Base-by-base conservation (phyloP, 2,797 vertebrate genomes). In the Octomys mimax region DNA sequence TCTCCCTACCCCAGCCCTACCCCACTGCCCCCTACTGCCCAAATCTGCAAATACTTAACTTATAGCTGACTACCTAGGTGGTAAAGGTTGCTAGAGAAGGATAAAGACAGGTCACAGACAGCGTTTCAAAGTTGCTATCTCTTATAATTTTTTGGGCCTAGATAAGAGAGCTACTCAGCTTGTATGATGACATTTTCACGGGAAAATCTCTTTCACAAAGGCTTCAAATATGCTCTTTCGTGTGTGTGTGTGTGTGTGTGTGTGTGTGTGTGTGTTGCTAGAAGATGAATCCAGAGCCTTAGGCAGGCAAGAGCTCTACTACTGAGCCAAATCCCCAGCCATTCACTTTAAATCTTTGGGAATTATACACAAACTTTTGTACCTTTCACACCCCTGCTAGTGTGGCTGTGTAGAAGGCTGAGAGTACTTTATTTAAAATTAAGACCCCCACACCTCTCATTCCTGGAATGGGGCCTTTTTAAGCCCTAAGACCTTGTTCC, bases 121-220 rank as follows among this genome's bases (percentile, higher is more conserved):
- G 57, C 12, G 91, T 64, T 83, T 90, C 89, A 11, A 80, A 93
- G 62, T 78, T 95, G 83, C 36, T 28, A 68, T 46, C 42, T 61
- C 52, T 77, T 36, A 84, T 91, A 93, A 66, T 59, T 46, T 94
- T 49, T 28, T 73, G 80, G n/a, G 28, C 33, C 18, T 79, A 85
- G 46, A 24, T 61, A 46, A 91, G 39, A 85, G 59, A 70, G 26
- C 21, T 19, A 49, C 59, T 80, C 46, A 77, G 24, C 42, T 61
- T 24, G 24, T 26, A 61, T 26, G 59, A 61, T 9, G 59, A 61
- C 18, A 54, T 88, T 89, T 70, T 83, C 64, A 87, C 0, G 26
- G 71, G 79, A 84, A 93, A 96, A 87, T 19, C 12, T 10, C 42
- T 87, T 77, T 68, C 31, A 16, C 71, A 89, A 90, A 89, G n/a